A percentile compares a stretch with the other conserved stretches of the same genome.
These are phyloP conservation scores for Pantherophis alleghaniensis DNA, from an alignment of 2,797 vertebrate genomes.

Conservation along the genomic window DNA sequence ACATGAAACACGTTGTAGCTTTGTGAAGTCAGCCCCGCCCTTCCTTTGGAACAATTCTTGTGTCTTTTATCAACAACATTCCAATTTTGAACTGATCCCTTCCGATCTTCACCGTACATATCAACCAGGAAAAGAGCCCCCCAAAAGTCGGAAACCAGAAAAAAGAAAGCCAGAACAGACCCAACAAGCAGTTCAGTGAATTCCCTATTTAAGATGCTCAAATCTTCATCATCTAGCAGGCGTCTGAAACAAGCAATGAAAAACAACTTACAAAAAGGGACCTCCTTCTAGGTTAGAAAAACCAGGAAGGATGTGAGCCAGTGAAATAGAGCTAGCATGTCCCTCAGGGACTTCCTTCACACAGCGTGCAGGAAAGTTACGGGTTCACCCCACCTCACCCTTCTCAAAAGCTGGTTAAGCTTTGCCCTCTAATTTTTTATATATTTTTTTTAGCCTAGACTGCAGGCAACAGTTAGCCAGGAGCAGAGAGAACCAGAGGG, in stretches of 20 bases:
- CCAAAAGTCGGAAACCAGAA: conserved; percentile 28
- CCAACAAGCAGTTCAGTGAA: background rate
- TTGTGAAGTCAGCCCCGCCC: no score
- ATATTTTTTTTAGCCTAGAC: background rate
- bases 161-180: background rate
- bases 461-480: background rate
- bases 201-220: background rate
- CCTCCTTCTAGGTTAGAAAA: background rate
- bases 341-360: background rate
- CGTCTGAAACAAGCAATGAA: background rate
- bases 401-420: background rate
- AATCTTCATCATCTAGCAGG: background rate
- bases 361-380: background rate
- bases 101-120: background rate
- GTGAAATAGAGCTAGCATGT: background rate
- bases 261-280: background rate
- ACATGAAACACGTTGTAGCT: no score
- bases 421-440: background rate
- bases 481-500: background rate
- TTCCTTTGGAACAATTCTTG: background rate
- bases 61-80: no score
- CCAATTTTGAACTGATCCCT: background rate
- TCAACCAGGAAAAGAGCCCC: background rate
- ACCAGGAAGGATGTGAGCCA: background rate
- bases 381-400: background rate